Percentiles rank a stretch among this genome's conserved stretches.
These are phyloP conservation scores for Hirtodrosophila cameraria DNA, from an alignment of 2,888 invertebrate species.

Conservation along the genomic window DNA sequence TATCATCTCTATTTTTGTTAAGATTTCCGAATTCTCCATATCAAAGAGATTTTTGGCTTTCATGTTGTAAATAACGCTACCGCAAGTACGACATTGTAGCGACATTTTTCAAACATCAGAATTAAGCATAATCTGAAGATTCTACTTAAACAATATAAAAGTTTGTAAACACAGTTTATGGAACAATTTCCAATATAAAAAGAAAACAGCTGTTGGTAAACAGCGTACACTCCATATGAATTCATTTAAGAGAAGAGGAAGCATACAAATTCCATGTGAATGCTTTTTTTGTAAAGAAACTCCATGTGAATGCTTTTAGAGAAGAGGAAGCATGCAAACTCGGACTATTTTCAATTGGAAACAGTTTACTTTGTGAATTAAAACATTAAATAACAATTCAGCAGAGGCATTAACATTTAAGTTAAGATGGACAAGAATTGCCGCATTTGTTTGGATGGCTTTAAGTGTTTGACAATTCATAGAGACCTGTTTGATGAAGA, in stretches of 20 bases:
- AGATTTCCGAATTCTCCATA: constrained; percentile 26
- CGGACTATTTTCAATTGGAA: no score
- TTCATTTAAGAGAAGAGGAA: constrained; percentile 19
- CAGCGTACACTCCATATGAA: constrained; percentile 4
- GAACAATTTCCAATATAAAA: no score
- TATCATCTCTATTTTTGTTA: constrained; percentile 35
- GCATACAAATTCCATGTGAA: not conserved
- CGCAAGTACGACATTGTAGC: constrained; percentile 58
- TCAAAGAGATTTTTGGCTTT: constrained; percentile 56
- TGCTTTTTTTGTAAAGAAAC: no score
- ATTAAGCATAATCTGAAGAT: not conserved
- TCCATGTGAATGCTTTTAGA: no score
- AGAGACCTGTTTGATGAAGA: constrained; percentile 28
- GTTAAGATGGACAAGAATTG: constrained; percentile 7
- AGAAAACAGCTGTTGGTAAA: not conserved
- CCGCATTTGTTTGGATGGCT: constrained; percentile 33
- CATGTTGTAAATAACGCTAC: constrained; percentile 44
- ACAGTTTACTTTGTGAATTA: no score
- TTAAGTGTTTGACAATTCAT: not conserved
- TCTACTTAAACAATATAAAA: no score
- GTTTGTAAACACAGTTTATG: no score
- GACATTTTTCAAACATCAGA: constrained; percentile 42
- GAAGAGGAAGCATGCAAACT: no score
- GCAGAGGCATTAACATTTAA: no score
- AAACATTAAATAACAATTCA: no score